These are phyloP conservation scores for Idaea dimidiata DNA, from an alignment of 2,888 invertebrate species.

Conservation along the genomic window DNA sequence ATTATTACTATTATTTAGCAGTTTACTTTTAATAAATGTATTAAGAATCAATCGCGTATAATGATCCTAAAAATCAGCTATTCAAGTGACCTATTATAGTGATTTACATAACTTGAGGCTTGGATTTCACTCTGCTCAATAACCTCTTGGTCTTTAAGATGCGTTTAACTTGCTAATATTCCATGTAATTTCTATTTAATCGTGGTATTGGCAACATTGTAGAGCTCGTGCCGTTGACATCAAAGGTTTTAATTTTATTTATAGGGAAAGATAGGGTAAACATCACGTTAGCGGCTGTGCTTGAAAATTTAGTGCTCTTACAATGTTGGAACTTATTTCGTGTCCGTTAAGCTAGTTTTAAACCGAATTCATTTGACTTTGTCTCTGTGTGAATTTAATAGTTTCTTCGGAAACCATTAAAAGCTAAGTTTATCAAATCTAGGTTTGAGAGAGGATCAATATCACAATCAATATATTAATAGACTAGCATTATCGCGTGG, in stretches of 20 bases:
- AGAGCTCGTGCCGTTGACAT: background rate
- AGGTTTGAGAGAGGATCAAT: too few relatives aligned
- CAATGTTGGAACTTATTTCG: background rate
- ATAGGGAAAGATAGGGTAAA: background rate
- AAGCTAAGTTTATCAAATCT: too few relatives aligned
- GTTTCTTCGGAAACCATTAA: too few relatives aligned
- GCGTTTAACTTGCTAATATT: background rate
- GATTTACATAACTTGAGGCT: too few relatives aligned
- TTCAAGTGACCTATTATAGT: too few relatives aligned
- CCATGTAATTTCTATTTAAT: background rate
- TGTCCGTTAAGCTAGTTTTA: background rate
- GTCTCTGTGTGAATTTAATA: too few relatives aligned
- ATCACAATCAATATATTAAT: too few relatives aligned
- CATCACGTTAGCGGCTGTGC: background rate
- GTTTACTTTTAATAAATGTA: too few relatives aligned
- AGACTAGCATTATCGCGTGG: too few relatives aligned
- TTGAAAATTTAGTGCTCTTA: background rate
- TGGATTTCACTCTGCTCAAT: background rate
- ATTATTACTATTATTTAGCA: too few relatives aligned
- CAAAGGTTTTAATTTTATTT: conserved; percentile 12
- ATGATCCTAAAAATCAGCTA: too few relatives aligned
- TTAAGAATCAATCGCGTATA: too few relatives aligned
- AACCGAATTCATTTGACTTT: background rate
- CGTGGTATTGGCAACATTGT: background rate
- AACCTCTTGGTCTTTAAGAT: background rate